A percentile compares a stretch with the other conserved stretches of the same genome.
These are phyloP conservation scores for Amphiprion ocellaris DNA, from an alignment of 2,113 vertebrate genomes.

Conservation along the genomic window DNA sequence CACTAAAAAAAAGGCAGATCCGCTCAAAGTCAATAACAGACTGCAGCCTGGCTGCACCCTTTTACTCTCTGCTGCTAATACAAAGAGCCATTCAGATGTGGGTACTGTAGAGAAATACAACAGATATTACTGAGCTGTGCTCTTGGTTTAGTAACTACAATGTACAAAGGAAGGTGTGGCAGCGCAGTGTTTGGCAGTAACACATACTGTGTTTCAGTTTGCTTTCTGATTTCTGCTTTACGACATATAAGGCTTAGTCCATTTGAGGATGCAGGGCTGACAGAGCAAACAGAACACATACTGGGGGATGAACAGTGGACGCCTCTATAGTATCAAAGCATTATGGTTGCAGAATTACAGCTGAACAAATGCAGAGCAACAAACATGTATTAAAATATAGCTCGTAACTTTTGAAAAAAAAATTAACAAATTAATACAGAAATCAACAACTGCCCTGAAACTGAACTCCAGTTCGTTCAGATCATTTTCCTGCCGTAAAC, in stretches of 20 bases:
- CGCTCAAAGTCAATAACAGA: constrained; percentile 13
- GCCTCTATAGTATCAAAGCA: constrained; percentile 1
- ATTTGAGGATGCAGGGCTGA: constrained; percentile 9
- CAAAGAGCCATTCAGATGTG: constrained; percentile 31
- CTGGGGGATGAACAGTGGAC: neutral
- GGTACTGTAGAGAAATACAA: constrained; percentile 16
- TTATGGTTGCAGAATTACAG: neutral
- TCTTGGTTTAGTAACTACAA: constrained; percentile 39
- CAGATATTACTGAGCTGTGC: constrained; percentile 8
- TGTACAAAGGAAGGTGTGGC: constrained; percentile 57
- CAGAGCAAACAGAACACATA: neutral
- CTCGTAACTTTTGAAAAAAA: neutral
- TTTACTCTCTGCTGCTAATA: constrained; percentile 36
- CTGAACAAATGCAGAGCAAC: neutral
- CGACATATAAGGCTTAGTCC: neutral
- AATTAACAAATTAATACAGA: constrained; percentile 27
- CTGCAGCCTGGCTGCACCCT: neutral
- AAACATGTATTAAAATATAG: neutral
- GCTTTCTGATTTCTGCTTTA: constrained; percentile 22
- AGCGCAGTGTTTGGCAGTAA: constrained; percentile 17
- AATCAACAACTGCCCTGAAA: constrained; percentile 27
- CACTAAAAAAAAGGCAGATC: neutral
- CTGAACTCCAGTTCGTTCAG: constrained; percentile 2
- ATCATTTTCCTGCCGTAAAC: constrained; percentile 7
- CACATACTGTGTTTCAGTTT: constrained; percentile 30